Percentiles rank a stretch among this genome's conserved stretches.
phyloP scores from a whole-genome alignment of 1,140 invertebrate species.

The Drosophila nannoptera region DNA sequence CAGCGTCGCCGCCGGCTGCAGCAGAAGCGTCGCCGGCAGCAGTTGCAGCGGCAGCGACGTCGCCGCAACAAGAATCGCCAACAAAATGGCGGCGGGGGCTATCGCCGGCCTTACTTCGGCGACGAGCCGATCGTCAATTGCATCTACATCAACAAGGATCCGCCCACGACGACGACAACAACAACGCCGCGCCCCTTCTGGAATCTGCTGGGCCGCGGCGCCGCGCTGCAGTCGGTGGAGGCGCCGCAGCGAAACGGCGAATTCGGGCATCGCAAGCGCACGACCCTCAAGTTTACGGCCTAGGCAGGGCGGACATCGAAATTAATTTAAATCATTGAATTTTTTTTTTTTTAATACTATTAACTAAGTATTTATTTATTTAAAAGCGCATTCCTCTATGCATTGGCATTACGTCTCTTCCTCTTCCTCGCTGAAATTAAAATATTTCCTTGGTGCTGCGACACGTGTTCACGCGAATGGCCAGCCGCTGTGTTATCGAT shows the following conservation, averaged over 20 bases:
- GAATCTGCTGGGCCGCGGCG: conserved; percentile 66
- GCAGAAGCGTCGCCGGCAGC: conserved; percentile 43
- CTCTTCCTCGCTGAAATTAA: conserved; percentile 32
- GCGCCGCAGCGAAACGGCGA: conserved; percentile 46
- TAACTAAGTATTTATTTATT: conserved; percentile 58
- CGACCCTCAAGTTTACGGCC: conserved; percentile 57
- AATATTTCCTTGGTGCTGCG: conserved; percentile 9
- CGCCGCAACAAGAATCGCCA: conserved; percentile 41
- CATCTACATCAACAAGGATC: conserved; percentile 74
- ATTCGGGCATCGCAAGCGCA: conserved; percentile 66
- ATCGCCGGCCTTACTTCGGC: conserved; percentile 49
- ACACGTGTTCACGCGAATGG: background rate
- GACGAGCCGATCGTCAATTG: conserved; percentile 70
- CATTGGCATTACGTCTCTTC: background rate
- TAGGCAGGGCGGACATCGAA: conserved; percentile 9
- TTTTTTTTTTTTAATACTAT: conserved; percentile 43
- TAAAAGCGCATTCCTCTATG: conserved; percentile 9
- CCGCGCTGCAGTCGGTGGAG: conserved; percentile 16
- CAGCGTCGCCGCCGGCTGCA: conserved; percentile 27
- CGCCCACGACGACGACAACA: conserved; percentile 62
- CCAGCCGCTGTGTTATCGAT: conserved; percentile 29
- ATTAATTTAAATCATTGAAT: conserved; percentile 1
- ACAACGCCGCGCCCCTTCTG: conserved; percentile 73
- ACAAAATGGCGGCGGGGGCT: conserved; percentile 19
- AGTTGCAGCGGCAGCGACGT: conserved; percentile 42